These are phyloP conservation scores for Temnothorax ravouxi DNA, from an alignment of 2,888 invertebrate species.

Conservation along the genomic window DNA sequence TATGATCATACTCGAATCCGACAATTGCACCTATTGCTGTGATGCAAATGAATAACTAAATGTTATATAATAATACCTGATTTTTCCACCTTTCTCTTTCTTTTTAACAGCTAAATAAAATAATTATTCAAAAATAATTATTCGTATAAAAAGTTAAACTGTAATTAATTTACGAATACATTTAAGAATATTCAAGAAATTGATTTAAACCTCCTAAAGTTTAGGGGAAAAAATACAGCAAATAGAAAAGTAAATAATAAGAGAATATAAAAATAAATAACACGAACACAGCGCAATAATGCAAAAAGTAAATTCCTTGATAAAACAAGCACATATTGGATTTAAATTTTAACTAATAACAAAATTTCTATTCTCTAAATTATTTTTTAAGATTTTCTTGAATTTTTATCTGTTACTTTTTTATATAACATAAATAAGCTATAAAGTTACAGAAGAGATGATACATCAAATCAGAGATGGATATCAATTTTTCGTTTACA, in stretches of 20 bases:
- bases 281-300: background rate
- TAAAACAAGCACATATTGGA: background rate
- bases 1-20: conserved; percentile 55
- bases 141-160: background rate
- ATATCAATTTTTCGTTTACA: background rate
- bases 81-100: background rate
- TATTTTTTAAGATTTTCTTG: background rate
- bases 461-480: background rate
- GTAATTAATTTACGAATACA: background rate
- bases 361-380: background rate
- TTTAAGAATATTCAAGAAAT: background rate
- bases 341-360: background rate
- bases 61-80: background rate
- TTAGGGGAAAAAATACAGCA: background rate
- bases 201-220: background rate
- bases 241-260: background rate
- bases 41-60: conserved; percentile 62
- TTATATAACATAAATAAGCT: background rate
- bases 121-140: background rate
- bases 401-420: background rate
- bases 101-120: background rate
- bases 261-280: background rate
- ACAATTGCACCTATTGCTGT: conserved; percentile 59
- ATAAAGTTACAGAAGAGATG: background rate
- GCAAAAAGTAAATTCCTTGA: background rate